phyloP scores from a whole-genome alignment of 1,140 invertebrate genomes.

The Drosophila sp. region DNA sequence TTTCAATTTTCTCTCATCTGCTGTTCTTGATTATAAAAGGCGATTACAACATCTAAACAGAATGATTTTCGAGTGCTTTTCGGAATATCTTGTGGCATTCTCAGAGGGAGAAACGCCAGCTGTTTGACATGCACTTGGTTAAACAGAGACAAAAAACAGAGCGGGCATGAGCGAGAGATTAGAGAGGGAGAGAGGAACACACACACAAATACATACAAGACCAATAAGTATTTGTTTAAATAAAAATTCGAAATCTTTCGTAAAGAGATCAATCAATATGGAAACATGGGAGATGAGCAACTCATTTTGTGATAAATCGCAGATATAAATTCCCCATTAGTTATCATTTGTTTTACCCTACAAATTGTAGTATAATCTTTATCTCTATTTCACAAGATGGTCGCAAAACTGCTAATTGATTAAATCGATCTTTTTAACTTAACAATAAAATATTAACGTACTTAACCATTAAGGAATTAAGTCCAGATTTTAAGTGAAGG shows the following conservation, averaged over 20 bases:
- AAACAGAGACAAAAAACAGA: not conserved
- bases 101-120: constrained; percentile 28
- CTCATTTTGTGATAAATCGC: too few relatives aligned
- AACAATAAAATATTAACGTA: too few relatives aligned
- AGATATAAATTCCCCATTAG: too few relatives aligned
- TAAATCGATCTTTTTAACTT: too few relatives aligned
- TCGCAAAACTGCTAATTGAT: too few relatives aligned
- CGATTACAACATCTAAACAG: constrained; percentile 73
- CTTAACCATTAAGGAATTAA: too few relatives aligned
- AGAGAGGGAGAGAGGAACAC: not conserved
- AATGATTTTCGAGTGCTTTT: constrained; percentile 40
- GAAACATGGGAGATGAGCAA: not conserved
- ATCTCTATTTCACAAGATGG: too few relatives aligned
- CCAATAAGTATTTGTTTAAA: constrained; percentile 4
- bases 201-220: constrained; percentile 20
- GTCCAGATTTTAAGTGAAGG: too few relatives aligned
- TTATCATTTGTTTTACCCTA: too few relatives aligned
- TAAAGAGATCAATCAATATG: constrained; percentile 5
- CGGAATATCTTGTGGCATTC: constrained; percentile 17
- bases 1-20: constrained; percentile 23
- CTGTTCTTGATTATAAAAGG: constrained; percentile 59
- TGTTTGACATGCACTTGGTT: constrained; percentile 53
- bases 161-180: not conserved
- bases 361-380: too few relatives aligned
- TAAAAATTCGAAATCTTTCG: not conserved